Evolutionary conservation across 1,140 invertebrate species (phyloP).

Genomic region (Drosophila kurseongensis): DNA sequence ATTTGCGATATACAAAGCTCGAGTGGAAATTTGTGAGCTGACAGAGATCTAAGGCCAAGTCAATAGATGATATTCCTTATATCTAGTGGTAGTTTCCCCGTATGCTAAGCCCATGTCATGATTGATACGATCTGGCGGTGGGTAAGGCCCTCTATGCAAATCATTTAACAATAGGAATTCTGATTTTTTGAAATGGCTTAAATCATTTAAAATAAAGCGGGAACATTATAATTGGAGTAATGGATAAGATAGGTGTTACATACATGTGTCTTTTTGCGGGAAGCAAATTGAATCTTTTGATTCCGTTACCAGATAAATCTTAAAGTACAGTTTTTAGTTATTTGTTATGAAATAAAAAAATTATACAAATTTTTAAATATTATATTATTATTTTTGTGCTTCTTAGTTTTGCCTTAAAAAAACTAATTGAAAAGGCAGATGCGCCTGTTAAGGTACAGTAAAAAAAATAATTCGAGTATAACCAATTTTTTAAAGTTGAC

Average conservation of each 20-base stretch:
- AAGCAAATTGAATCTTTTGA: not conserved
- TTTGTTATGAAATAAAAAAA: too few species aligned
- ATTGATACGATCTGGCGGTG: conserved; percentile 40
- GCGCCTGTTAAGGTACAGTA: too few species aligned
- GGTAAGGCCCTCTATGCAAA: conserved; percentile 53
- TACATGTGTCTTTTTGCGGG: too few species aligned
- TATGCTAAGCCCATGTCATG: conserved; percentile 34
- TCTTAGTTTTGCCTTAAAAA: too few species aligned
- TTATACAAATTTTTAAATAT: too few species aligned
- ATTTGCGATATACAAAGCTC: conserved; percentile 54
- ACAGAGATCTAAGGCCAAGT: conserved; percentile 55
- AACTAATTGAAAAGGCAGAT: too few species aligned
- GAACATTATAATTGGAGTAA: conserved; percentile 20
- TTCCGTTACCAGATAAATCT: too few species aligned
- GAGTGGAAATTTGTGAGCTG: conserved; percentile 23
- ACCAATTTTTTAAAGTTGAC: too few species aligned
- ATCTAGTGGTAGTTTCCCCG: conserved; percentile 40
- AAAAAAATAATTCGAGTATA: too few species aligned
- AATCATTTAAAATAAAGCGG: conserved; percentile 14
- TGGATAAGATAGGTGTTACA: conserved; percentile 26
- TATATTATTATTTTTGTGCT: too few species aligned
- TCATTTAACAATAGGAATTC: conserved; percentile 49
- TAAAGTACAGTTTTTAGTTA: too few species aligned
- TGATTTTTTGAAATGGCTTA: not conserved
- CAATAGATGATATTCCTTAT: conserved; percentile 46